phyloP scores from a whole-genome alignment of 1,140 invertebrate species.

The Zaprionus kolodkinae region DNA sequence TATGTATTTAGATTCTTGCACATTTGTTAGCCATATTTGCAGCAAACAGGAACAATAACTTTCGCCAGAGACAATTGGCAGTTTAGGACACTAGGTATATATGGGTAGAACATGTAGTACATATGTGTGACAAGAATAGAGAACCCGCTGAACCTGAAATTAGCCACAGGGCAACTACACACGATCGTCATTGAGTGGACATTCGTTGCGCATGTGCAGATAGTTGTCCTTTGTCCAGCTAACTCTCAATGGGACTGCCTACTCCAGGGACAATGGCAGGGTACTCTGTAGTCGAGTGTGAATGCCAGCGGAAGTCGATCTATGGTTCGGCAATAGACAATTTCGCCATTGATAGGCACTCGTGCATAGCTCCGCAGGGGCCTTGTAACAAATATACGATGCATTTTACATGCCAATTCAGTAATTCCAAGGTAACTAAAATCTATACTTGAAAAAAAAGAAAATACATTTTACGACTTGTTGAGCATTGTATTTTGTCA shows the following conservation, averaged over 20 bases:
- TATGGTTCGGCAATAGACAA: slow-evolving; percentile 28
- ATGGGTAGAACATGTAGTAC: background rate
- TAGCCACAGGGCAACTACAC: slow-evolving; percentile 1
- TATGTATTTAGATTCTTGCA: background rate
- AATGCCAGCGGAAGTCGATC: slow-evolving; percentile 59
- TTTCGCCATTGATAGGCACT: slow-evolving; percentile 68
- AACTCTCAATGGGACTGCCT: slow-evolving; percentile 62
- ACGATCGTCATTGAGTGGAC: slow-evolving; percentile 51
- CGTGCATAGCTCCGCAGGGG: slow-evolving; percentile 74
- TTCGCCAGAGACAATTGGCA: slow-evolving; percentile 1
- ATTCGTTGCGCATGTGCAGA: slow-evolving; percentile 77
- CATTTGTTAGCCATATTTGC: slow-evolving; percentile 3
- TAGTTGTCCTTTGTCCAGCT: slow-evolving; percentile 46
- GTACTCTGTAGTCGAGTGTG: slow-evolving; percentile 70
- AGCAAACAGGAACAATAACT: background rate
- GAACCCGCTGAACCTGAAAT: background rate
- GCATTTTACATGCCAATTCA: slow-evolving; percentile 77
- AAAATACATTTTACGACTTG: slow-evolving; percentile 56
- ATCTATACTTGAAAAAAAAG: background rate
- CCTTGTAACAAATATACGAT: slow-evolving; percentile 49
- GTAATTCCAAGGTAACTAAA: slow-evolving; percentile 40
- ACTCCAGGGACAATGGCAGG: slow-evolving; percentile 61
- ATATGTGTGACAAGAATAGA: background rate
- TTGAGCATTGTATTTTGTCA: slow-evolving; percentile 40
- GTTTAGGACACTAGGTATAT: background rate